Base-by-base conservation (phyloP, 2,888 invertebrate species). In the Sicus ferrugineus region DNA sequence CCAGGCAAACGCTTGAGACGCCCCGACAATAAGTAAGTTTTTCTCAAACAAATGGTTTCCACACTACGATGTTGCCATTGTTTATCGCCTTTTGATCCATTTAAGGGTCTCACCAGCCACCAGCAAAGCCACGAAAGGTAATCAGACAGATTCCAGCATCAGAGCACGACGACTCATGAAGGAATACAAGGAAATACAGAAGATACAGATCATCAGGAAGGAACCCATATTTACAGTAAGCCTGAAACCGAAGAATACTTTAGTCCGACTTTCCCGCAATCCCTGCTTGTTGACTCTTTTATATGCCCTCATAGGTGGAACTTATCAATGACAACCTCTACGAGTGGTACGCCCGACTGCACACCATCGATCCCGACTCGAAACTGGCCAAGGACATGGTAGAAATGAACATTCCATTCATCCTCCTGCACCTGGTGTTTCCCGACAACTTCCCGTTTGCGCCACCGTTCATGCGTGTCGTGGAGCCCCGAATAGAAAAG, bases 371-470 rank as follows among this genome's bases (percentile, higher is more conserved):
- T 86, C 90, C 92, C 1, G 94, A 95, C 80, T 94, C 93, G 80
- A 92, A 93, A 75, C 87, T 95, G 76, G 92, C 92, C n/a, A 88
- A 87, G 65, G 95, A 95, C 84, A 91, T 95, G 89, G 88, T 89
- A 68, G 93, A 94, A 82, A 85, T 93, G 73, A 90, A 90, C 78
- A 89, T 94, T 74, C 87, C 90, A 21, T 88, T 90, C 84, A 94
- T 95, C 78, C 87, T 93, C 74, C 87, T 95, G 75, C 93, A 94
- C 83, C 87, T 94, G 76, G 88, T 92, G 74, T 95, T 95, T 86
- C 95, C 95, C 19, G 93, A 95, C 80, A 94, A 94, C 83, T 95
- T 95, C 80, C 95, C 95, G 52, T 95, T 95, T 81, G 92, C 93
- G 50, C 95, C 95, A 65, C 95, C 95, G 52, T 95, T 95, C 84